Conservation (phyloP, 2,113 vertebrate species). For the Oncorhynchus kisutch region DNA sequence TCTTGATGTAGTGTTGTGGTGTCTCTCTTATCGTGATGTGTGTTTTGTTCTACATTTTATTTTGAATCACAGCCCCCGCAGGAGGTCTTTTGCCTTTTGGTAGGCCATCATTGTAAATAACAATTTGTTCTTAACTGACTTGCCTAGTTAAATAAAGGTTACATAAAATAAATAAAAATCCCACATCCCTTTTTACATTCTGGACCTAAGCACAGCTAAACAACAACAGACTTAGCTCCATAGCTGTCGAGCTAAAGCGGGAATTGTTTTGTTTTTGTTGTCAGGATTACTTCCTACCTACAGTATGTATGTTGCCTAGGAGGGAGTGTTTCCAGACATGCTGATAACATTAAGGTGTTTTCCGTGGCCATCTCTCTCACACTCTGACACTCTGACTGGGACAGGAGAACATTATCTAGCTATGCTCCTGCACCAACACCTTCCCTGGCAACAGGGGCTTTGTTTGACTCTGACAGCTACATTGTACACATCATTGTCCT, state of each 20-base stretch:
- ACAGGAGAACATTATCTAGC: slow-evolving; percentile 33
- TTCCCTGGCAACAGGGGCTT: not conserved
- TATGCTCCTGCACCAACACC: not conserved
- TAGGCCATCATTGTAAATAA: too few relatives aligned
- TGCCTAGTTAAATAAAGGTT: too few relatives aligned
- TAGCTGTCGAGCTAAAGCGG: not conserved
- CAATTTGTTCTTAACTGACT: too few relatives aligned
- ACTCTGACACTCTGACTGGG: slow-evolving; percentile 28
- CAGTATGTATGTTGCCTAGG: slow-evolving; percentile 15
- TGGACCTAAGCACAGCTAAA: slow-evolving; percentile 24
- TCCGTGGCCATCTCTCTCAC: slow-evolving; percentile 11
- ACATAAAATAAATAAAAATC: too few relatives aligned
- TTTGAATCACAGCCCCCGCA: too few relatives aligned
- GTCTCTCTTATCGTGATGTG: too few relatives aligned
- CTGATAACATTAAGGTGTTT: slow-evolving; percentile 1
- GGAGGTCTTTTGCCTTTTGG: too few relatives aligned
- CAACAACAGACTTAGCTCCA: slow-evolving; percentile 3
- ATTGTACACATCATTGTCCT: not conserved
- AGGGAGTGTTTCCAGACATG: slow-evolving; percentile 1
- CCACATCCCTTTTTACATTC: not conserved
- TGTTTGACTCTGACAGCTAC: not conserved
- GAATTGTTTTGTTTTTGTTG: slow-evolving; percentile 33
- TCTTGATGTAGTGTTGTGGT: too few relatives aligned
- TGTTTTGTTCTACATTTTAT: too few relatives aligned
- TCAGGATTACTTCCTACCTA: slow-evolving; percentile 38